Evolutionary conservation across 2,797 vertebrate genomes (phyloP).

Genomic region (Nyctibius grandis): DNA sequence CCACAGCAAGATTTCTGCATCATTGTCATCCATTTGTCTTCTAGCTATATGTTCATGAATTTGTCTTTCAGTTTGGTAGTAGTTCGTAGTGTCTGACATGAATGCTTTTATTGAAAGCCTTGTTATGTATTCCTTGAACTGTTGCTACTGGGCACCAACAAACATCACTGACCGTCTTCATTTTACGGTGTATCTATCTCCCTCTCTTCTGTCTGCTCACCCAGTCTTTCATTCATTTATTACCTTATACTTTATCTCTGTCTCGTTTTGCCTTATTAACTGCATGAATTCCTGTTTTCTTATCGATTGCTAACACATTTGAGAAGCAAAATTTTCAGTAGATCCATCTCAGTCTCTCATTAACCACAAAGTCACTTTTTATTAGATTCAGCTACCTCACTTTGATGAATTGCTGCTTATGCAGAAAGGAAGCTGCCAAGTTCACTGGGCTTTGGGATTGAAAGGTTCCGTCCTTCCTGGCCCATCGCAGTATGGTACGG

Average conservation of each 20-base stretch:
- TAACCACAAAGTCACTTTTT: constrained; percentile 1
- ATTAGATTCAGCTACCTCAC: background rate
- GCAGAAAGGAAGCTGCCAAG: background rate
- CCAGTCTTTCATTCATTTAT: background rate
- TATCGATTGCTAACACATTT: background rate
- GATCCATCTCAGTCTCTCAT: background rate
- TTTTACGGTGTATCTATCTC: background rate
- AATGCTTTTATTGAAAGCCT: constrained; percentile 17
- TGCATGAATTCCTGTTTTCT: background rate
- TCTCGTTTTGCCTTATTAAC: constrained; percentile 10
- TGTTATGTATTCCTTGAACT: constrained; percentile 17
- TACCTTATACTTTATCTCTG: background rate
- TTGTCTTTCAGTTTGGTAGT: constrained; percentile 18
- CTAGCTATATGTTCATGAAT: constrained; percentile 11
- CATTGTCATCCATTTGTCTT: background rate
- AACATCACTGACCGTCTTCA: background rate
- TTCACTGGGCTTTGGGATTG: background rate
- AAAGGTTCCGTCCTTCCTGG: background rate
- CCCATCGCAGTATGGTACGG: fast-evolving
- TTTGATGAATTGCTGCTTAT: background rate
- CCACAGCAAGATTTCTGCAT: background rate
- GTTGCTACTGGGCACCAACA: background rate
- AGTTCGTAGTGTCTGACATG: background rate
- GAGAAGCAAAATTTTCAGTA: constrained; percentile 12
- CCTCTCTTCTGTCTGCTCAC: background rate